These are phyloP conservation scores for Arothron firmamentum DNA, from an alignment of 2,113 vertebrate species.

Conservation along the genomic window DNA sequence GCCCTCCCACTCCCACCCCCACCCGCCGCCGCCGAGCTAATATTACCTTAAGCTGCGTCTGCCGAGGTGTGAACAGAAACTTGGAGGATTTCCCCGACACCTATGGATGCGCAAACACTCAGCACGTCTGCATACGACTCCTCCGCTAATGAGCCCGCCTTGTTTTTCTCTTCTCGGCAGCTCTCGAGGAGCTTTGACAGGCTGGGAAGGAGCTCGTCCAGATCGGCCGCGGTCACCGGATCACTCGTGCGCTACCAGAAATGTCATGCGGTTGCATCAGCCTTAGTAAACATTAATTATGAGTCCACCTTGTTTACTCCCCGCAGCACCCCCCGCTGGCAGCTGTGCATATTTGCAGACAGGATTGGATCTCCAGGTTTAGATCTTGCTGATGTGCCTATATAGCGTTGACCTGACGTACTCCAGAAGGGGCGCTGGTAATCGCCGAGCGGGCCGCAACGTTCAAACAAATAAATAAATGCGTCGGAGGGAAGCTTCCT, in stretches of 20 bases:
- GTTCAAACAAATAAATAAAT: slow-evolving; percentile 3
- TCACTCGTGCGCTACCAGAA: slow-evolving; percentile 63
- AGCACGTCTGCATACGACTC: not conserved
- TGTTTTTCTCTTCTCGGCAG: slow-evolving; percentile 2
- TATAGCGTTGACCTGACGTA: slow-evolving; percentile 41
- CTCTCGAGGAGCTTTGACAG: not conserved
- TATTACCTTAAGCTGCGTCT: slow-evolving; percentile 50
- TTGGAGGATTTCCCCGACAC: too few species aligned
- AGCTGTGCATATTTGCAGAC: slow-evolving; percentile 81
- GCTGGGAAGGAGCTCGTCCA: slow-evolving; percentile 52
- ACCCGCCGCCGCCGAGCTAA: slow-evolving; percentile 42
- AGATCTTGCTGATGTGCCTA: slow-evolving; percentile 67
- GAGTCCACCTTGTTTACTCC: slow-evolving; percentile 75
- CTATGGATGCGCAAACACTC: too few species aligned
- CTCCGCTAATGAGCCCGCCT: too few species aligned
- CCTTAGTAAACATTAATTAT: slow-evolving; percentile 80
- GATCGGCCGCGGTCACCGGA: slow-evolving; percentile 61
- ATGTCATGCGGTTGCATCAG: slow-evolving; percentile 77
- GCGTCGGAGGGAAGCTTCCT: slow-evolving; percentile 1
- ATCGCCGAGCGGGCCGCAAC: slow-evolving; percentile 38
- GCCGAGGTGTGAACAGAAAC: slow-evolving; percentile 7
- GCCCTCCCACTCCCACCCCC: slow-evolving; percentile 48
- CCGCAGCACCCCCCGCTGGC: slow-evolving; percentile 71
- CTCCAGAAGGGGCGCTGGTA: slow-evolving; percentile 50
- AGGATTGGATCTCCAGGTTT: slow-evolving; percentile 74